Evolutionary conservation across 37 sponge, comb jelly and placozoan species (phyloP), one percentile per base, ranked within the genome.

Genomic region (Amphimedon queenslandica): DNA sequence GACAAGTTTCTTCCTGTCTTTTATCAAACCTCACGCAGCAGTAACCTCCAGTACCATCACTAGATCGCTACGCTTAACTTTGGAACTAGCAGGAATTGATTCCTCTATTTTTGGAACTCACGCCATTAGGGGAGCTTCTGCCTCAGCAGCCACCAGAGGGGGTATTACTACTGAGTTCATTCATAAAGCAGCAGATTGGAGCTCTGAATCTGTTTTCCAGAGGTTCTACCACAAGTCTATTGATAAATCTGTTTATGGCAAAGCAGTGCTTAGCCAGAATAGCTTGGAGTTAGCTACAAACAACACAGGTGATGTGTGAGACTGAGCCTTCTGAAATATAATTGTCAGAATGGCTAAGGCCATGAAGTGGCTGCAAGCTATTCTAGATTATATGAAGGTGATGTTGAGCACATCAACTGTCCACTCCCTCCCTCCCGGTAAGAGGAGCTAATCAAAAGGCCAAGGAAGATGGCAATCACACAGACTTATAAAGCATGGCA

Each of bases 51-150:
- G 33, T 23, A 31, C 76, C 2, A 64, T 75, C 6, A 40, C 63
- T 5, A 35, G 79, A 24, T 69, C 70, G 79, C 38, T 69, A 3
- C 67, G 67, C 25, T 70, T 37, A 24, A 11, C 35, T 3, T 20
- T 78, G 27, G 13, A 40, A 3, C 55, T 63, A 20, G 73, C 80
- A 29, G 80, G 80, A 36, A 53, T 71, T 21, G 65, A 80, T 28
- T 60, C 73, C 27, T 38, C 77, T 4, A 58, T 63, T 2, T 75
- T 83, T 57, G 40, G 40, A 20, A 65, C 72, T 20, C 77, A 76
- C 40, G 69, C 77, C 40, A 76, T 66, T 1, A 23, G 72, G 53
- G 36, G 70, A 55, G 84, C 84, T 36, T 69, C 64, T 25, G 31
- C 77, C 1, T 74, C 84, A 20, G 58, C 71, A 40, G 75, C 75